Conservation (phyloP, 1,140 invertebrate species). For the Drosophila subpulchrella region DNA sequence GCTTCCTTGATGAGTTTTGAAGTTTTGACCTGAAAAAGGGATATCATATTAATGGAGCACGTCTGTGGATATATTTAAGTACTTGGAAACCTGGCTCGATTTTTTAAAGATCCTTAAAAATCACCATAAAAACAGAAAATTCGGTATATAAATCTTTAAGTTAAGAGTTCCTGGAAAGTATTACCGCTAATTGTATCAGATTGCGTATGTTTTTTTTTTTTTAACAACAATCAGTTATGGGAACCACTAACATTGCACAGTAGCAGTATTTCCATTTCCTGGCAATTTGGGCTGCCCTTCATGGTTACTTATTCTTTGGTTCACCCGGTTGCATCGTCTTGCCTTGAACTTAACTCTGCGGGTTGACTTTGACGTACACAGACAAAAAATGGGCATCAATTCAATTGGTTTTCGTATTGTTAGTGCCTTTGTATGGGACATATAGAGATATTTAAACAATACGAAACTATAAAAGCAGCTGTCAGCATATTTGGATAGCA, state of each 20-base stretch:
- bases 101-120: too few relatives aligned
- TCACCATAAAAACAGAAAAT: too few relatives aligned
- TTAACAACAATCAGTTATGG: constrained; percentile 8
- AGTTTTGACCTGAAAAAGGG: not conserved
- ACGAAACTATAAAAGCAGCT: not conserved
- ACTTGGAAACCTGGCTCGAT: too few relatives aligned
- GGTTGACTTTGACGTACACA: not conserved
- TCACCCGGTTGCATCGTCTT: constrained; percentile 17
- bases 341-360: constrained; percentile 21
- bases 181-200: too few relatives aligned
- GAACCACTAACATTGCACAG: constrained; percentile 8
- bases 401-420: not conserved
- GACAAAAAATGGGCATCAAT: not conserved
- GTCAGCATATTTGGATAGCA: too few relatives aligned
- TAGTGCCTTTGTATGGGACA: not conserved
- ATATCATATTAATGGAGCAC: too few relatives aligned
- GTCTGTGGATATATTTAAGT: too few relatives aligned
- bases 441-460: not conserved
- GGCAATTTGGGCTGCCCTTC: constrained; percentile 18
- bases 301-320: constrained; percentile 17
- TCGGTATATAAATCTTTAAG: too few relatives aligned
- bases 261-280: constrained; percentile 16
- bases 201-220: too few relatives aligned
- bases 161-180: too few relatives aligned
- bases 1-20: constrained; percentile 19